These are phyloP conservation scores for Aphidoletes aphidimyza DNA, from an alignment of 2,888 invertebrate species.

Conservation along the genomic window DNA sequence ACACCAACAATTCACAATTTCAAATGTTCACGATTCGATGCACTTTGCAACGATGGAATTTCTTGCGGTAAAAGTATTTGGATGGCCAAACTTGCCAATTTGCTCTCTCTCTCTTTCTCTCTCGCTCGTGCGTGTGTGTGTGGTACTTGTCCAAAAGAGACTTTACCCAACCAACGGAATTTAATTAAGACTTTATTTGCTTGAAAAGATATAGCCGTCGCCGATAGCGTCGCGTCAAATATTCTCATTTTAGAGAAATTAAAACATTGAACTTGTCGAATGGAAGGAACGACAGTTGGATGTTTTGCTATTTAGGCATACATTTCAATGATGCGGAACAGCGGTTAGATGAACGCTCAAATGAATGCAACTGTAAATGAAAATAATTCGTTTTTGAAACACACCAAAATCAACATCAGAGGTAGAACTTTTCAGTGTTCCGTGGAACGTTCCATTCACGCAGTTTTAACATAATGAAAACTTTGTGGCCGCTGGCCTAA, in stretches of 20 bases:
- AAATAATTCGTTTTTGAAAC: too few relatives aligned
- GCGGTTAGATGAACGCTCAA: too few relatives aligned
- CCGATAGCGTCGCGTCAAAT: too few relatives aligned
- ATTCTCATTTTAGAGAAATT: too few relatives aligned
- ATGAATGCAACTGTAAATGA: too few relatives aligned
- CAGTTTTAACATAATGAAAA: background rate
- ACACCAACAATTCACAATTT: background rate
- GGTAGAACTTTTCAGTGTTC: too few relatives aligned
- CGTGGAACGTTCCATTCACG: too few relatives aligned
- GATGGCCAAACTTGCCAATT: background rate
- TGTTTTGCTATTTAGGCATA: background rate
- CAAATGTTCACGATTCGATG: constrained; percentile 10
- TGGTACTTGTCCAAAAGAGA: background rate
- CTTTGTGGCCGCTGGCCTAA: background rate
- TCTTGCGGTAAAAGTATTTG: background rate
- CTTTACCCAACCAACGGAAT: background rate
- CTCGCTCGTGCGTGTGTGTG: too few relatives aligned
- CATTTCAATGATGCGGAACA: background rate
- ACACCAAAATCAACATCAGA: too few relatives aligned
- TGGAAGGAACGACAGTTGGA: background rate
- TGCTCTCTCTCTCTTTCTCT: too few relatives aligned
- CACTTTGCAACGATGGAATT: background rate
- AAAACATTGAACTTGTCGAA: too few relatives aligned
- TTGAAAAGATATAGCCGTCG: too few relatives aligned
- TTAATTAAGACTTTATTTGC: constrained; percentile 8